Evolutionary conservation across 2,113 vertebrate genomes (phyloP).

Genomic region (Oryzias javanicus): DNA sequence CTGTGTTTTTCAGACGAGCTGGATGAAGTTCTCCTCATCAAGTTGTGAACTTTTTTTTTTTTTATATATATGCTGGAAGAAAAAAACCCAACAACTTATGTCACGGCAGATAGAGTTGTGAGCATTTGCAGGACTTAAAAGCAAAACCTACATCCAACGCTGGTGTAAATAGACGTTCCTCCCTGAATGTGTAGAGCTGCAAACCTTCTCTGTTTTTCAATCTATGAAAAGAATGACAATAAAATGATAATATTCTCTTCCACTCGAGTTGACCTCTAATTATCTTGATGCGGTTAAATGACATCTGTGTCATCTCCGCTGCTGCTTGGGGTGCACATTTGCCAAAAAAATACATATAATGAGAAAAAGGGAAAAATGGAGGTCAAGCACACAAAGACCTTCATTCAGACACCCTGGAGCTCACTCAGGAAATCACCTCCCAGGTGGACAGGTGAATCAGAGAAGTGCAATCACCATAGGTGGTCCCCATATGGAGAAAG

Average conservation of each 20-base stretch:
- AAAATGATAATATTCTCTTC: conserved; percentile 43
- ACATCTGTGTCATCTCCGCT: conserved; percentile 32
- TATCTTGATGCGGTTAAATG: conserved; percentile 30
- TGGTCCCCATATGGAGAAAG: conserved; percentile 20
- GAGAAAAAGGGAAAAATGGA: background rate
- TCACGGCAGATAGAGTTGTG: conserved; percentile 8
- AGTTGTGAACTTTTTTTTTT: background rate
- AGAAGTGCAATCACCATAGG: conserved; percentile 25
- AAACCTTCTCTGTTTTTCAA: conserved; percentile 35
- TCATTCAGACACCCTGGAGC: conserved; percentile 28
- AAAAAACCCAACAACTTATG: conserved; percentile 4
- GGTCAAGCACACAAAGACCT: conserved; percentile 33
- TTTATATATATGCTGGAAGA: background rate
- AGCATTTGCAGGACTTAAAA: conserved; percentile 2
- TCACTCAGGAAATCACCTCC: conserved; percentile 28
- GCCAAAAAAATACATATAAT: background rate
- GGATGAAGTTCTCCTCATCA: conserved; percentile 53
- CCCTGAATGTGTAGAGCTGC: conserved; percentile 55
- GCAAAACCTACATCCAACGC: conserved; percentile 9
- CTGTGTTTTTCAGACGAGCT: conserved; percentile 1
- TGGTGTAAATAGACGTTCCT: conserved; percentile 68
- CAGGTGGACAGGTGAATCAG: conserved; percentile 37
- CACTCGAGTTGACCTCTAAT: conserved; percentile 43
- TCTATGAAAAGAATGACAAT: conserved; percentile 68
- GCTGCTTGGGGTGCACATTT: background rate